phyloP scores from a whole-genome alignment of 2,797 vertebrate species.

The Taenioides sp. region DNA sequence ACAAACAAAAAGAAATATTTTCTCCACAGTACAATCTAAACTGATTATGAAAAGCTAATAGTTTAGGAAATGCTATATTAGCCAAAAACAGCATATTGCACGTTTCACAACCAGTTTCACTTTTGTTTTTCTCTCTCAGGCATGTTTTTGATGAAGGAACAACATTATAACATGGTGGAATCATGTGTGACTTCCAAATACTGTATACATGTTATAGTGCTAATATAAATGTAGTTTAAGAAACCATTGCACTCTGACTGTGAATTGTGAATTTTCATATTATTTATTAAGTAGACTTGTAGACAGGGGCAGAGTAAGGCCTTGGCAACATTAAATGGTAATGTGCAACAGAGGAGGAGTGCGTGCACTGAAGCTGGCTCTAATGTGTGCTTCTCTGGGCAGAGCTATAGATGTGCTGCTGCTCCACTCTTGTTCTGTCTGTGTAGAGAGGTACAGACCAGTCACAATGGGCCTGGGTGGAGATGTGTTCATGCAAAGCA shows the following conservation, averaged over 20 bases:
- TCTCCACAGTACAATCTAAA: too few relatives aligned
- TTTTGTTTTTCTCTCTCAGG: too few relatives aligned
- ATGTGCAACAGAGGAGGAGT: conserved; percentile 51
- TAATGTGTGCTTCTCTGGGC: conserved; percentile 79
- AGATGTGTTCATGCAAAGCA: conserved; percentile 58
- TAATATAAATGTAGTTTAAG: neutral
- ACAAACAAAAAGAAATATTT: too few relatives aligned
- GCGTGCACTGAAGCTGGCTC: conserved; percentile 63
- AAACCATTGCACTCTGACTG: neutral
- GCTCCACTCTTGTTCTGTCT: conserved; percentile 64
- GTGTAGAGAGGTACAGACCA: conserved; percentile 59
- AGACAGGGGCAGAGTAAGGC: conserved; percentile 9
- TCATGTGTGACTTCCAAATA: neutral
- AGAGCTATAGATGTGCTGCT: conserved; percentile 62
- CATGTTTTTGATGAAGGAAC: too few relatives aligned
- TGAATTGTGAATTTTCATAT: neutral
- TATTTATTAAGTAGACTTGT: neutral
- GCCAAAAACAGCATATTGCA: too few relatives aligned
- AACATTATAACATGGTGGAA: too few relatives aligned
- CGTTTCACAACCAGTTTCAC: too few relatives aligned
- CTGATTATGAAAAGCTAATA: too few relatives aligned
- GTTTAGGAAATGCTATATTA: too few relatives aligned
- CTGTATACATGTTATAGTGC: neutral
- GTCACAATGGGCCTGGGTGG: conserved; percentile 46
- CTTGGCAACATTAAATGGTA: conserved; percentile 52